phyloP scores from a whole-genome alignment of 2,113 vertebrate genomes.

The Ammodytes dubius region DNA sequence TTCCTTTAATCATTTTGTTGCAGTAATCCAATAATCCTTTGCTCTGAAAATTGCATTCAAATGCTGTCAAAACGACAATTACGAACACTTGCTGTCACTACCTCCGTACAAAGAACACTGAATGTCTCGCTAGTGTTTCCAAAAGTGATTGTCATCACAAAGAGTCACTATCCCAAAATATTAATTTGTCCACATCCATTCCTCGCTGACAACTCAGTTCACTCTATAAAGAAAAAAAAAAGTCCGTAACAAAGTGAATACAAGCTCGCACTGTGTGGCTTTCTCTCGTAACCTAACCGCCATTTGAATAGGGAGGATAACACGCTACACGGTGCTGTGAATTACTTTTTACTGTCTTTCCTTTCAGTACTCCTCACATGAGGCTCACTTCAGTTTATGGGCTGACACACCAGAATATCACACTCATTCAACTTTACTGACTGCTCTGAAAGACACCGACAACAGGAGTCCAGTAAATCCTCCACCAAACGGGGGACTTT shows the following conservation, averaged over 20 bases:
- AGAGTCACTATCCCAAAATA: not conserved
- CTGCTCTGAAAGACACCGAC: conserved; percentile 37
- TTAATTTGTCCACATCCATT: not conserved
- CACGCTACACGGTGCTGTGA: conserved; percentile 3
- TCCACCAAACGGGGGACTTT: conserved; percentile 51
- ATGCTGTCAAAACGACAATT: conserved; percentile 7
- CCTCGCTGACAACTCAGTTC: not conserved
- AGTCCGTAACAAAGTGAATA: not conserved
- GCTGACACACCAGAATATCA: conserved; percentile 15
- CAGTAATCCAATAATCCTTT: not conserved
- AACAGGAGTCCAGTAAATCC: conserved; percentile 57
- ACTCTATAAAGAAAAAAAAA: conserved; percentile 13
- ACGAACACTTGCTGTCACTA: not conserved
- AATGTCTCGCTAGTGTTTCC: conserved; percentile 4
- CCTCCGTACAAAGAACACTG: not conserved
- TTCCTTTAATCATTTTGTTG: not conserved
- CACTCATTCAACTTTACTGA: conserved; percentile 53
- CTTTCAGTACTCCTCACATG: not conserved
- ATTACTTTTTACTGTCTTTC: conserved; percentile 18
- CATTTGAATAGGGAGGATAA: conserved; percentile 26
- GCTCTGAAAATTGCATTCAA: conserved; percentile 12
- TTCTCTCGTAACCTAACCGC: not conserved
- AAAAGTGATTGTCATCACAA: conserved; percentile 21
- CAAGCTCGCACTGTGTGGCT: not conserved
- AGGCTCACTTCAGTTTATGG: conserved; percentile 19